phyloP scores from a whole-genome alignment of 2,888 invertebrate species.

The Frankliniella intonsa region DNA sequence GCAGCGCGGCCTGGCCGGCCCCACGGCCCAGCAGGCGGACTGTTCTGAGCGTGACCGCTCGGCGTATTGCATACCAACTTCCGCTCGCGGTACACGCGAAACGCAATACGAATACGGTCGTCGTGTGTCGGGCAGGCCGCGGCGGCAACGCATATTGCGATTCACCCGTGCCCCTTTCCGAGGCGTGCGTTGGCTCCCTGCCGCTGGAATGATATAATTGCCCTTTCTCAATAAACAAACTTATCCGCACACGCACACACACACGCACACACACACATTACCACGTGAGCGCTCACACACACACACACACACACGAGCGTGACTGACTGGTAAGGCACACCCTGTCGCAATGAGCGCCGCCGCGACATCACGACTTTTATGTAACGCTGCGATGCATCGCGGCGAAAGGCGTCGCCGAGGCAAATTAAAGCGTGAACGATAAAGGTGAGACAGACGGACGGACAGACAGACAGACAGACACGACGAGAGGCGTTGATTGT shows the following conservation, averaged over 20 bases:
- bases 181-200: too few species aligned
- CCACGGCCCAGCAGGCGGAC: too few species aligned
- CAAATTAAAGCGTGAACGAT: background rate
- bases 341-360: background rate
- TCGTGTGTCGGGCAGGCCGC: background rate
- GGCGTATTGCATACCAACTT: background rate
- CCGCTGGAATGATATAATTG: too few species aligned
- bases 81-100: too few species aligned
- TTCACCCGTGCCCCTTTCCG: too few species aligned
- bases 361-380: constrained; percentile 24
- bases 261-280: background rate
- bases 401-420: background rate
- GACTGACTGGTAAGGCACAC: background rate
- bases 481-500: too few species aligned
- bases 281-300: too few species aligned
- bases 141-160: background rate
- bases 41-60: background rate
- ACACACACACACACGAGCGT: background rate
- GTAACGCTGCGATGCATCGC: background rate
- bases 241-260: background rate
- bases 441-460: background rate
- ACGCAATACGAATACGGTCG: too few species aligned
- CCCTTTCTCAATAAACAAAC: too few species aligned
- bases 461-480: too few species aligned
- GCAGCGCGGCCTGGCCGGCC: background rate